Evolutionary conservation across 2,113 vertebrate genomes (phyloP).

Genomic region (Poecile atricapillus): DNA sequence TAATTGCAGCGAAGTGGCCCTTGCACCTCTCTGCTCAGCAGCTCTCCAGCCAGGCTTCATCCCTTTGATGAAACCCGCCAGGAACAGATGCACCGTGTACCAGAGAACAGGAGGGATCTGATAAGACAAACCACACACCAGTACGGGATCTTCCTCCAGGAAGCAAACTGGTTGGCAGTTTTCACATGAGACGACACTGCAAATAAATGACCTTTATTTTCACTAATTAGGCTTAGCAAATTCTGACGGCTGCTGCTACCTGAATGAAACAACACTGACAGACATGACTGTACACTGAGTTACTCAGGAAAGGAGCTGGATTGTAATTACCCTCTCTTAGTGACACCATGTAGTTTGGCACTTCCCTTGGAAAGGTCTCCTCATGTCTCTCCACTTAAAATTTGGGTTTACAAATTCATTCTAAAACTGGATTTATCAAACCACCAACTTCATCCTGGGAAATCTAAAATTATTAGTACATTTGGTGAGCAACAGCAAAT

Average conservation of each 20-base stretch:
- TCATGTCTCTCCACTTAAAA: neutral
- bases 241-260: neutral
- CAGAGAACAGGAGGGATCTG: neutral
- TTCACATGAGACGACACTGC: neutral
- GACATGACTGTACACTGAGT: neutral
- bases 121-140: neutral
- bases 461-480: neutral
- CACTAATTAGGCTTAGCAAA: slow-evolving; percentile 4
- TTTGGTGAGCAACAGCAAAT: neutral
- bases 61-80: neutral
- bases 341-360: neutral
- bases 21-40: neutral
- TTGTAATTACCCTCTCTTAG: neutral
- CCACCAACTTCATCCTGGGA: neutral
- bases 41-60: neutral
- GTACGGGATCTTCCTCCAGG: neutral
- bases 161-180: neutral
- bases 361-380: slow-evolving; percentile 32
- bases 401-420: neutral
- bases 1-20: neutral
- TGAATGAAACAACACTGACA: slow-evolving; percentile 17
- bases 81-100: accelerated
- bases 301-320: slow-evolving; percentile 11
- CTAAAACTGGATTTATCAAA: neutral
- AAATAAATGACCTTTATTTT: neutral